phyloP scores from a whole-genome alignment of 1,140 invertebrate genomes.

The Streblospio benedicti region DNA sequence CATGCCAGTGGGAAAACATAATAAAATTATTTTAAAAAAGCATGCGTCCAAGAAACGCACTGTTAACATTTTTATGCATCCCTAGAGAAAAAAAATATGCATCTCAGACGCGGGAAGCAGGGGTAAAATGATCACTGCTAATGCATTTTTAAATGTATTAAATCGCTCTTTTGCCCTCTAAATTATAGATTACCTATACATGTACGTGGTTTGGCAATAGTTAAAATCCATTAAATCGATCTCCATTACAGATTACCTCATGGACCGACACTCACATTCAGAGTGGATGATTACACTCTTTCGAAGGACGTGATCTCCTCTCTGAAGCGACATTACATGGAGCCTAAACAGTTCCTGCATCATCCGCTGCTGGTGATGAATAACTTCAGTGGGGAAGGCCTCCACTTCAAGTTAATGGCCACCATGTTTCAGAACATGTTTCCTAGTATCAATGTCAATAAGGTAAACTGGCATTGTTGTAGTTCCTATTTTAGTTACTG shows the following conservation, averaged over 20 bases:
- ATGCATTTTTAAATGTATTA: too few species aligned
- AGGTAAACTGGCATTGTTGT: constrained; percentile 45
- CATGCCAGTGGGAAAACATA: too few species aligned
- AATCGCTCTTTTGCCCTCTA: too few species aligned
- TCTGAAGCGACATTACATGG: constrained; percentile 64
- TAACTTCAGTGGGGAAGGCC: constrained; percentile 67
- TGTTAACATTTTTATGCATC: too few species aligned
- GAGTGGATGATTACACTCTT: constrained; percentile 72
- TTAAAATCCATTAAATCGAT: too few species aligned
- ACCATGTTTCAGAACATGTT: constrained; percentile 98
- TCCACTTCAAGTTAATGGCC: constrained; percentile 83
- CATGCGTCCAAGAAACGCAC: too few species aligned
- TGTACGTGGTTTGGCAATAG: too few species aligned
- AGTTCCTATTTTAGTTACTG: not conserved
- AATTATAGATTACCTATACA: too few species aligned
- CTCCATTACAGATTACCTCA: constrained; percentile 69
- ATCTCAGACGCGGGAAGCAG: too few species aligned
- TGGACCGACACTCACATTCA: constrained; percentile 66
- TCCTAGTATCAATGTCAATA: constrained; percentile 88
- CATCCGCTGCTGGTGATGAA: constrained; percentile 88
- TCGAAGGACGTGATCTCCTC: constrained; percentile 75
- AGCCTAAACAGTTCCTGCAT: constrained; percentile 65
- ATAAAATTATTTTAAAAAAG: too few species aligned
- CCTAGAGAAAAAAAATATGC: too few species aligned
- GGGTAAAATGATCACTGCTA: too few species aligned